Base-by-base conservation (phyloP, 2,888 invertebrate genomes). In the Lasioglossum zephyrum region DNA sequence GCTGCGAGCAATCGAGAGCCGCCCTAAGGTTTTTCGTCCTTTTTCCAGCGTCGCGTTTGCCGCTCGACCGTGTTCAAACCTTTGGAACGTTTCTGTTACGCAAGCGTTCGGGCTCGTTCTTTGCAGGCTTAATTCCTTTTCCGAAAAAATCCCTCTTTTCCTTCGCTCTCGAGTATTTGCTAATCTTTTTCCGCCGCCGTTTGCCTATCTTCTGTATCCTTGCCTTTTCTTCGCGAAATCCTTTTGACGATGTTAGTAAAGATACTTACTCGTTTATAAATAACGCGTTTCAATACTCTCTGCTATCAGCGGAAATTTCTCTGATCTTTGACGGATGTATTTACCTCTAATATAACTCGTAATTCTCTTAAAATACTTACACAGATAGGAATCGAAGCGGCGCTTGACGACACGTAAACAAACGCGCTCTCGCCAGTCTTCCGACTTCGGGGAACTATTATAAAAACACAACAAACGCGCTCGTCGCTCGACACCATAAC, bases 1-100 rank as follows among this genome's bases (percentile, higher is more conserved):
- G 79, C 69, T 36, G 53, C 47, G 36, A 18, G 60, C 85, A 85
- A 85, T 84, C 78, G 78, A 57, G 69, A 39, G 66, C 57, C 57
- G n/a, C 11, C n/a, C n/a, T 11, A 57, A 57, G n/a, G 5, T 13
- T 47, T 60, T 41, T 39, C 66, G 31, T 36, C 66, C 18, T 70
- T 57, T 18, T 60, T 49, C 22, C 31, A 36, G 1, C 39, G 31
- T 41, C 16, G 60, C 31, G 13, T 53, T 79, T 26, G 75, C 44
- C 53, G 74, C 39, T 36, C 74, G n/a, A 18, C 72, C 22, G 22
- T 26, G 31, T 66, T 36, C n/a, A 57, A 82, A 31, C 47, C 60
- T 81, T 60, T 44, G 36, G 18, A 31, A 36, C 60, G 36, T 36
- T 36, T 66, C 66, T 36, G 66, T 66, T 66, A 31, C 66, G 36